Base-by-base conservation (phyloP, 2,113 vertebrate species). In the Corapipo altera region DNA sequence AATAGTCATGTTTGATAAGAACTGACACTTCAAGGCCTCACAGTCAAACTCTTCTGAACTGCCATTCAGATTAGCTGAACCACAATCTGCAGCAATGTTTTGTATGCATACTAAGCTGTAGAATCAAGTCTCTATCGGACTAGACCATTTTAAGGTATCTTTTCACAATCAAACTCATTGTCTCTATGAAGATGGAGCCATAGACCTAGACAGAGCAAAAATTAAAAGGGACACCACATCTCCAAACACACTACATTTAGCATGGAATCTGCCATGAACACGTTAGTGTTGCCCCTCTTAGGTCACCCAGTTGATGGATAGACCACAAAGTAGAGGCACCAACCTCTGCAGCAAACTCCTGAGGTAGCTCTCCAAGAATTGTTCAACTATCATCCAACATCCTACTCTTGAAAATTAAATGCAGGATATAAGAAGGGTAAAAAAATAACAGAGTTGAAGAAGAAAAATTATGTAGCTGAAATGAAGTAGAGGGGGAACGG, bases 41-140 rank as follows among this genome's bases (percentile, higher is more conserved):
- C 30, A 57, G 49, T 33, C 21, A 75, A 90, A 59, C 19, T 81
- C 43, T 78, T 85, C 35, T 43, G 61, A 93, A 67, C 7, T 37
- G 18, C n/a, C 5, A n/a, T 74, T 77, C 51, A 52, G 11, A 59
- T 55, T 30, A 71, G 4, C 57, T 77, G 48, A 59, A 58, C 27
- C 35, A 13, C 1, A 8, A 17, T 65, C 22, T 62, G 33, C 12
- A 80, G 3, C 4, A 44, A 22, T 4, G 6, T 9, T 51, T 43
- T 0, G 2, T n/a, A 28, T 27, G 13, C 10, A 11, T 12, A 52
- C 2, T n/a, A 26, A 37, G 5, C 3, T 51, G 20, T 32, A 73
- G n/a, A 65, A 61, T 41, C 24, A 41, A 65, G 9, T 57, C 11
- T 35, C 4, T 48, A 3, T 21, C 12, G 2, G 11, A 51, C 15